Evolutionary conservation across 2,797 vertebrate genomes (phyloP).

Genomic region (Paguma larvata): DNA sequence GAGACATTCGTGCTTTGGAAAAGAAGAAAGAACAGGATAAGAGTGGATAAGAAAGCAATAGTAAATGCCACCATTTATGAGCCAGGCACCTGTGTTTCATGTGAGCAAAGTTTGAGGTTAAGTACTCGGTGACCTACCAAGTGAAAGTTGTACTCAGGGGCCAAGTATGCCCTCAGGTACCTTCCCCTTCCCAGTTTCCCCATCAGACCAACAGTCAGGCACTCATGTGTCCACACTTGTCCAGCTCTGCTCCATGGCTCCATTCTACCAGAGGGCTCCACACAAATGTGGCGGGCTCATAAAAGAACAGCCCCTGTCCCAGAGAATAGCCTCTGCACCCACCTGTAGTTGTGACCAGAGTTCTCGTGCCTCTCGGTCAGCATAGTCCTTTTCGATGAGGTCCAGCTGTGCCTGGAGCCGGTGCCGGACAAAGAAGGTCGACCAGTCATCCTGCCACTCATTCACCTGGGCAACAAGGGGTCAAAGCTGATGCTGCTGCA

Average conservation of each 20-base stretch:
- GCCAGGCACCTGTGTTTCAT: background rate
- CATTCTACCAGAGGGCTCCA: background rate
- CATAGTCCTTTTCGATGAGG: conserved; percentile 94
- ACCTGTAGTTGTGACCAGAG: conserved; percentile 97
- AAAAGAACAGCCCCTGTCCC: background rate
- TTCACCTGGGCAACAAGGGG: conserved; percentile 90
- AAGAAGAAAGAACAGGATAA: background rate
- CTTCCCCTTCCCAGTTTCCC: background rate
- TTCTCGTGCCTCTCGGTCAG: conserved; percentile 93
- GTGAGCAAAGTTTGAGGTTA: background rate
- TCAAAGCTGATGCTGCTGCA: background rate
- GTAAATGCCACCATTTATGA: background rate
- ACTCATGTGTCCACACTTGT: background rate
- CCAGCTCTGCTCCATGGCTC: background rate
- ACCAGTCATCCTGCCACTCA: conserved; percentile 96
- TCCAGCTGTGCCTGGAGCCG: conserved; percentile 94
- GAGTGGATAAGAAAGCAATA: background rate
- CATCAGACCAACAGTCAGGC: background rate
- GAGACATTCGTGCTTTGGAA: background rate
- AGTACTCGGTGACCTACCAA: background rate
- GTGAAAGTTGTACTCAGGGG: background rate
- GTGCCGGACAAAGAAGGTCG: conserved; percentile 93
- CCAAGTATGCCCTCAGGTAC: background rate
- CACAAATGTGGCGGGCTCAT: accelerated
- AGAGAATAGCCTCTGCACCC: background rate